Percentiles rank a stretch among this genome's conserved stretches.
These are phyloP conservation scores for Tigriopus californicus DNA, from an alignment of 2,888 invertebrate genomes.

Conservation along the genomic window DNA sequence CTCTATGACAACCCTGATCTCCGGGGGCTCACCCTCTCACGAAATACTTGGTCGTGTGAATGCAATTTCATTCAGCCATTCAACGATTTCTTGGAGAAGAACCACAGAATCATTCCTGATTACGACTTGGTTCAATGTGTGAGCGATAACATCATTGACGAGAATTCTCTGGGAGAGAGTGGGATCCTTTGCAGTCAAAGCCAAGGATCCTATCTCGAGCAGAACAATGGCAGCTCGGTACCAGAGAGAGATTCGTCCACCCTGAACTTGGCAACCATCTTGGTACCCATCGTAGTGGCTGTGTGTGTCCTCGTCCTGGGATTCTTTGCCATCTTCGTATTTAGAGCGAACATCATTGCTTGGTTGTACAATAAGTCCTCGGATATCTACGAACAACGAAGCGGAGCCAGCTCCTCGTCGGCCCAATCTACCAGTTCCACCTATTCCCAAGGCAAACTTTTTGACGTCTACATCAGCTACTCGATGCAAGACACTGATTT, in stretches of 20 bases:
- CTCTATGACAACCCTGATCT: conserved; percentile 52
- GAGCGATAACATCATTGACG: conserved; percentile 28
- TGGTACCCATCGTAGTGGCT: conserved; percentile 9
- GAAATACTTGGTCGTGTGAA: conserved; percentile 79
- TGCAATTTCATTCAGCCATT: conserved; percentile 57
- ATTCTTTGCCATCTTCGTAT: conserved; percentile 7
- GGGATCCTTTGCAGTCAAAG: too few relatives aligned
- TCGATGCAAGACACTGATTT: conserved; percentile 80
- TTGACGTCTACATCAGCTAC: conserved; percentile 89
- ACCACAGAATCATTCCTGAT: conserved; percentile 60
- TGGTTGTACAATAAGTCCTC: conserved; percentile 13
- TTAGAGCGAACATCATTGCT: neutral
- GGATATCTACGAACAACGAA: conserved; percentile 11
- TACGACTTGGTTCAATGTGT: conserved; percentile 53
- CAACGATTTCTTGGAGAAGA: conserved; percentile 55
- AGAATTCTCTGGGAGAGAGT: neutral
- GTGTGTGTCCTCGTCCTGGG: conserved; percentile 11
- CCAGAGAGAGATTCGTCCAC: too few relatives aligned
- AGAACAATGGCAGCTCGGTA: neutral
- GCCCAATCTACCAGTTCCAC: neutral
- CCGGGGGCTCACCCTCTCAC: conserved; percentile 60
- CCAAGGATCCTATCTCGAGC: neutral
- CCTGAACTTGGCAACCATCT: conserved; percentile 1
- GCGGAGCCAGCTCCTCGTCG: neutral
- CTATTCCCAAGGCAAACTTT: conserved; percentile 38